Evolutionary conservation across 2,797 vertebrate species (phyloP).

Genomic region (Podarcis siculus): DNA sequence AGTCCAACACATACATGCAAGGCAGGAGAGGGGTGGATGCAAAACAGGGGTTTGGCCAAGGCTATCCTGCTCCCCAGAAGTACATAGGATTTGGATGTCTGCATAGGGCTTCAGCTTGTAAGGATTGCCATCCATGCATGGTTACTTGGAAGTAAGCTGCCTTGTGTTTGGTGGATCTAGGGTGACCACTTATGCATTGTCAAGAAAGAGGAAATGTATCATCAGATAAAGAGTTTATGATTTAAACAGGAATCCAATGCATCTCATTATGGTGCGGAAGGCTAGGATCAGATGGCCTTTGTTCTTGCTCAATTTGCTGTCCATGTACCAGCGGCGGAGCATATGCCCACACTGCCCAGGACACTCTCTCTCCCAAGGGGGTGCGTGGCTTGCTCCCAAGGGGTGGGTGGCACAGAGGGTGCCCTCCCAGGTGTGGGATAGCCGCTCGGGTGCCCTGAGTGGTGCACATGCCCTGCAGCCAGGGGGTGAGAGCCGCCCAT

Average conservation of each 20-base stretch:
- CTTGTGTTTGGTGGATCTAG: neutral
- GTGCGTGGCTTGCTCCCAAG: too few species aligned
- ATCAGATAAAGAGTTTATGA: neutral
- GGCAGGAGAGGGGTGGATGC: neutral
- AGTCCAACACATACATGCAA: neutral
- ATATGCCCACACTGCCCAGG: too few species aligned
- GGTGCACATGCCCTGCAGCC: rapidly evolving
- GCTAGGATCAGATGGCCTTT: neutral
- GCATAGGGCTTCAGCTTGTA: neutral
- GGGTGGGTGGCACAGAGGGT: too few species aligned
- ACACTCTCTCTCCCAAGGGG: too few species aligned
- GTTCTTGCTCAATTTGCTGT: neutral
- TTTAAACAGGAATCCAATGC: neutral
- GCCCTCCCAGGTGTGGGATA: too few species aligned
- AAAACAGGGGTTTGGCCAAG: too few species aligned
- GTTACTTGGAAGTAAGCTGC: neutral
- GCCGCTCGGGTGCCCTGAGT: too few species aligned
- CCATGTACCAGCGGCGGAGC: neutral
- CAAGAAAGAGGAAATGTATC: neutral
- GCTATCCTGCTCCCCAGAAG: neutral
- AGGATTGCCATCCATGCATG: neutral
- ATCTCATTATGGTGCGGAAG: neutral
- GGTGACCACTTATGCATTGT: neutral
- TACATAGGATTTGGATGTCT: neutral
- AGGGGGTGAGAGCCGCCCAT: too few species aligned